A percentile compares a stretch with the other conserved stretches of the same genome.
phyloP scores from a whole-genome alignment of 2,113 vertebrate genomes.

The Herpailurus yagouaroundi region DNA sequence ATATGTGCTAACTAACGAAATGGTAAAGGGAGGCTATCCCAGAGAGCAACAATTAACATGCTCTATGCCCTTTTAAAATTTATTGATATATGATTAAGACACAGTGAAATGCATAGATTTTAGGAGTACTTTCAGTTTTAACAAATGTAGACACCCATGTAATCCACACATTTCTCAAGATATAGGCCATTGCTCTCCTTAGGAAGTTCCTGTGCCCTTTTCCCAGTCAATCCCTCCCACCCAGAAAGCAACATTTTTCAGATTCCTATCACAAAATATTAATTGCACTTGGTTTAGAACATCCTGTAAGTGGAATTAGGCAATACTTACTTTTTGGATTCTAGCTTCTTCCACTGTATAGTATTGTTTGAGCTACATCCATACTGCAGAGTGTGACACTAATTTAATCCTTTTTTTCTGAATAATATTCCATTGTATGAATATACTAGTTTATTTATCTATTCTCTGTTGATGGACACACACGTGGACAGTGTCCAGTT shows the following conservation, averaged over 20 bases:
- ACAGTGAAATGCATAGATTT: not conserved
- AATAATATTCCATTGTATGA: not conserved
- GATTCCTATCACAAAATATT: not conserved
- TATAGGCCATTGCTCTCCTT: not conserved
- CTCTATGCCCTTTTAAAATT: not conserved
- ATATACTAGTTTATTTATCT: not conserved
- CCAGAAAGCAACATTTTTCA: not conserved
- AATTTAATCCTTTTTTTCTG: not conserved
- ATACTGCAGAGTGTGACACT: not conserved
- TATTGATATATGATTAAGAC: not conserved
- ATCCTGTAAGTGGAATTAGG: not conserved
- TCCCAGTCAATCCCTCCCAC: not conserved
- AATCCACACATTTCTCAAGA: not conserved
- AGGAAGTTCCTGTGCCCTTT: not conserved
- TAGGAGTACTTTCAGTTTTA: not conserved
- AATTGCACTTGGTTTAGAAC: not conserved
- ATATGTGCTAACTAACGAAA: not conserved
- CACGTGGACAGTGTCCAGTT: not conserved
- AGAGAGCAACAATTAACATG: constrained; percentile 3
- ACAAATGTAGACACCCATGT: not conserved
- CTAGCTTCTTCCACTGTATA: not conserved
- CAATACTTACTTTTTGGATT: not conserved
- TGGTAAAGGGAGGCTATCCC: not conserved
- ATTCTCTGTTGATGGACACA: not conserved
- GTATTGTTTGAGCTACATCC: not conserved